Conservation (phyloP, 2,888 invertebrate genomes). For the Dioctria rufipes region DNA sequence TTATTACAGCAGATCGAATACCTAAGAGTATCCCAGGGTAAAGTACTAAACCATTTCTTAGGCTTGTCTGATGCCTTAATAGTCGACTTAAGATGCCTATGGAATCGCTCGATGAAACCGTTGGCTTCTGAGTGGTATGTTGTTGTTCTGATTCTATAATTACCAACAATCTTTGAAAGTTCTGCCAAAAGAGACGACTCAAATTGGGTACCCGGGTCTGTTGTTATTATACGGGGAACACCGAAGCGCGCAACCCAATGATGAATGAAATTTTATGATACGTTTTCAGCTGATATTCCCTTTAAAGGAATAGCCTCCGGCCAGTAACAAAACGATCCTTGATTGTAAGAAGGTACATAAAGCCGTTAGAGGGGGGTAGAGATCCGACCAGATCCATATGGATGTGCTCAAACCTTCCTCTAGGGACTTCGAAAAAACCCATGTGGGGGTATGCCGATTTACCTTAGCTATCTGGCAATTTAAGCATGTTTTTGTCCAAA, state of each 20-base stretch:
- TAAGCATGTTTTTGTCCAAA: constrained; percentile 9
- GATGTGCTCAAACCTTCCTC: constrained; percentile 1
- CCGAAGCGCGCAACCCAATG: too few relatives aligned
- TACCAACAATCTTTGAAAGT: neutral
- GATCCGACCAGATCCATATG: constrained; percentile 4
- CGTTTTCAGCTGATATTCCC: neutral
- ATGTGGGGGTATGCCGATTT: neutral
- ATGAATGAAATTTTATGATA: too few relatives aligned
- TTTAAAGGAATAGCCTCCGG: neutral
- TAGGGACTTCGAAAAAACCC: neutral
- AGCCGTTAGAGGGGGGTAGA: neutral
- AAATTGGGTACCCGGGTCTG: too few relatives aligned
- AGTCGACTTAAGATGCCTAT: neutral
- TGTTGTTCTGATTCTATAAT: neutral
- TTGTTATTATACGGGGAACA: neutral
- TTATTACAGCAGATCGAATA: constrained; percentile 1
- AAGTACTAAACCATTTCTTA: neutral
- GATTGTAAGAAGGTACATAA: neutral
- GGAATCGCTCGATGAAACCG: neutral
- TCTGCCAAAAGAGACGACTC: neutral
- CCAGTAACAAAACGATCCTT: neutral
- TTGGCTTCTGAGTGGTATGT: neutral
- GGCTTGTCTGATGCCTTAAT: neutral
- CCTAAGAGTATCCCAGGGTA: constrained; percentile 21
- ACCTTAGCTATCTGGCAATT: neutral